These are phyloP conservation scores for Arion vulgaris DNA, from an alignment of 1,140 invertebrate species.

Conservation along the genomic window DNA sequence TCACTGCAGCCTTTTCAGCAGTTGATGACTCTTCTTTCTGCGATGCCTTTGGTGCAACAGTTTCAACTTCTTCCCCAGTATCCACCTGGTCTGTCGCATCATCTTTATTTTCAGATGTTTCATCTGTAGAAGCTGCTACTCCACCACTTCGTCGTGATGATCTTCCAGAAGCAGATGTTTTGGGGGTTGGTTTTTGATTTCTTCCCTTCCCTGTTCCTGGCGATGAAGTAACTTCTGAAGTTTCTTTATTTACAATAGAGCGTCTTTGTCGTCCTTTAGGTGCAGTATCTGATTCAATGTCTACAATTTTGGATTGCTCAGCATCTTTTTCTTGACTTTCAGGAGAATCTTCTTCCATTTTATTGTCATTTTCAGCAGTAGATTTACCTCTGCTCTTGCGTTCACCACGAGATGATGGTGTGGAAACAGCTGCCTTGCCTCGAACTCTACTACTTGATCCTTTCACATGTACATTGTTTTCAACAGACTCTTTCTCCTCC, in stretches of 20 bases:
- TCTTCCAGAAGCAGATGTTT: constrained; percentile 20
- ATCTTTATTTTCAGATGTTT: not conserved
- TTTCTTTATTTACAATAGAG: not conserved
- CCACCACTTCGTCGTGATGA: not conserved
- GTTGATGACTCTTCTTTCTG: too few relatives aligned
- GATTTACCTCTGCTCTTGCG: constrained; percentile 5
- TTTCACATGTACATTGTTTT: not conserved
- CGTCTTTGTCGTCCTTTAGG: not conserved
- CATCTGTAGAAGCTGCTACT: constrained; percentile 20
- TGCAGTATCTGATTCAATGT: not conserved
- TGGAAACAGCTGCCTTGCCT: not conserved
- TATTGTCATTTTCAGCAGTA: constrained; percentile 28
- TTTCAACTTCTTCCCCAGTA: not conserved
- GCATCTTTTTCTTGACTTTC: not conserved
- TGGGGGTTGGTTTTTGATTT: not conserved
- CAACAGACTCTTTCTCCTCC: constrained; percentile 13
- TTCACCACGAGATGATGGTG: constrained; percentile 18
- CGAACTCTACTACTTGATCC: not conserved
- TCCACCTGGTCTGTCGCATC: constrained; percentile 38
- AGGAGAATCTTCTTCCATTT: constrained; percentile 19
- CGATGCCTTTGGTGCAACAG: not conserved
- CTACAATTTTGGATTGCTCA: not conserved
- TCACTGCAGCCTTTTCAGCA: too few relatives aligned
- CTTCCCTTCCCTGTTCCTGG: not conserved
- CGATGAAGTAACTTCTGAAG: not conserved